Base-by-base conservation (phyloP, 2,888 invertebrate species). In the Dicyrtoma fusca region DNA sequence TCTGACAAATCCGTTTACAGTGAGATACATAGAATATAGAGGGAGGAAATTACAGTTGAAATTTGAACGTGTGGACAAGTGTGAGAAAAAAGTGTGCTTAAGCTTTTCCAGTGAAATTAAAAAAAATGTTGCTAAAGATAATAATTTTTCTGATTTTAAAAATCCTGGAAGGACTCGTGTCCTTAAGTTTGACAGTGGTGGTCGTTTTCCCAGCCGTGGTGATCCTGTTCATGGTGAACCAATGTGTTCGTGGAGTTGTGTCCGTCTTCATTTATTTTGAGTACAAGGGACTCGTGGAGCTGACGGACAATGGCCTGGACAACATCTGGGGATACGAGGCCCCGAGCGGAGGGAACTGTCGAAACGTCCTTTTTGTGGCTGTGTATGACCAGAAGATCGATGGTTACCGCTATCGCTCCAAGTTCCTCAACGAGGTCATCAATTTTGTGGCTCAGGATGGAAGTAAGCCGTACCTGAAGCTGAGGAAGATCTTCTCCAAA, bases 401-500 rank as follows among this genome's bases (percentile, higher is more conserved):
- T 42, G 74, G 71, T 4, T 26, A 49, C 17, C 65, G 63, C 8
- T 74, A 74, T 53, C 44, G 63, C 1, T 23, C 19, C 11, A 42
- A 34, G 26, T 74, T 74, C 49, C 44, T 55, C 17, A 19, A 65
- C 8, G 53, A 71, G 47, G 74, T 74, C 5, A 59, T 74, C 2
- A 55, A 63, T 14, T 65, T 47, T n/a, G 11, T 25, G 1, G 45
- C 34, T 6, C 49, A 57, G 5, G 63, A 62, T 26, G 74, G 71
- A 10, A n/a, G 42, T 3, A 47, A 70, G 17, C 66, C 71, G 2
- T 75, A 73, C 70, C 57, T 61, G 23, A 79, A 78, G 63, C 72
- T 80, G 14, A 70, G 72, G 11, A 75, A 80, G 44, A 63, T 75
- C 17, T 76, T 81, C 42, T 62, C 73, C 10, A 51, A 80, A 70